phyloP scores from a whole-genome alignment of 1,140 invertebrate species.

The Psix sp. region DNA sequence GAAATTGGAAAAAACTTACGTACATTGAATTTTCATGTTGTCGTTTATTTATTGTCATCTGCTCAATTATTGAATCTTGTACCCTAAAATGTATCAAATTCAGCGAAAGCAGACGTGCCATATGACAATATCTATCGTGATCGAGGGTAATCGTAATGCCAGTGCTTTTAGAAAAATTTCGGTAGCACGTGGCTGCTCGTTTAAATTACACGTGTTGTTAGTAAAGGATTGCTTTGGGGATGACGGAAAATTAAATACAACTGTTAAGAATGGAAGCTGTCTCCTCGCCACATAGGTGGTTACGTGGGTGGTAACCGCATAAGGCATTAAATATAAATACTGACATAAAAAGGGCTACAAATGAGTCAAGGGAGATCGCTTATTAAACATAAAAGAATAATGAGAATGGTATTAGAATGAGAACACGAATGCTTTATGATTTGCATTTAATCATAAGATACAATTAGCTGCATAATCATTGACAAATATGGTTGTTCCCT shows the following conservation, averaged over 20 bases:
- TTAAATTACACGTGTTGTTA: slow-evolving; percentile 21
- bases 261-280: slow-evolving; percentile 36
- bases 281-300: slow-evolving; percentile 33
- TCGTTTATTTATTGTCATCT: slow-evolving; percentile 37
- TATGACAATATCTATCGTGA: slow-evolving; percentile 56
- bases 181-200: slow-evolving; percentile 40
- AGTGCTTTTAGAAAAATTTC: slow-evolving; percentile 52
- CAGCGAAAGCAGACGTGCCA: slow-evolving; percentile 32
- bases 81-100: slow-evolving; percentile 32
- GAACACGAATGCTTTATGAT: no score
- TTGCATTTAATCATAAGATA: slow-evolving; percentile 23
- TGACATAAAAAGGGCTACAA: slow-evolving; percentile 20
- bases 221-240: slow-evolving; percentile 51
- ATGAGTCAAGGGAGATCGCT: slow-evolving; percentile 10
- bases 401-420: no score
- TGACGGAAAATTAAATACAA: slow-evolving; percentile 53
- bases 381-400: slow-evolving; percentile 46
- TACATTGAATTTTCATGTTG: not conserved
- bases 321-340: slow-evolving; percentile 48
- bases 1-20: no score
- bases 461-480: slow-evolving; percentile 47
- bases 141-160: slow-evolving; percentile 44
- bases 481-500: slow-evolving; percentile 31
- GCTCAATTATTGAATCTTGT: slow-evolving; percentile 12
- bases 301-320: slow-evolving; percentile 48